phyloP scores from a whole-genome alignment of 2,888 invertebrate species.

The Xanthorhoe spadicearia region DNA sequence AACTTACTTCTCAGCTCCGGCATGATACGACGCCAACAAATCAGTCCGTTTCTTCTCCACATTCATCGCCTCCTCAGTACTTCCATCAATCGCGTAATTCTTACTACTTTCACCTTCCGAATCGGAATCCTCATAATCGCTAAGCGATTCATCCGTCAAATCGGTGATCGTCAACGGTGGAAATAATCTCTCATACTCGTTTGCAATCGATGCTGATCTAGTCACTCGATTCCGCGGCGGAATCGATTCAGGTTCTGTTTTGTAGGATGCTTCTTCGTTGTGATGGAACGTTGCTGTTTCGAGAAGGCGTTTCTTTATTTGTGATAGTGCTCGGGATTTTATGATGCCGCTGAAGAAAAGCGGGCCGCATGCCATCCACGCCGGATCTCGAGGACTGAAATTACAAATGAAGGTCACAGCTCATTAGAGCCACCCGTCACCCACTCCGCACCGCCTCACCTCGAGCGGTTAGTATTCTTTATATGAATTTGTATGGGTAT shows the following conservation, averaged over 20 bases:
- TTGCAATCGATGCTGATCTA: slow-evolving; percentile 35
- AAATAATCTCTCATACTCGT: slow-evolving; percentile 49
- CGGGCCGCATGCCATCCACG: slow-evolving; percentile 65
- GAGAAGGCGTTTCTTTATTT: slow-evolving; percentile 66
- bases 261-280: slow-evolving; percentile 53
- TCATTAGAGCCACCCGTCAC: too few relatives aligned
- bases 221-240: slow-evolving; percentile 25
- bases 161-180: slow-evolving; percentile 57
- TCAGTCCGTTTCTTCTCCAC: slow-evolving; percentile 42
- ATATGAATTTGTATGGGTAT: too few relatives aligned
- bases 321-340: slow-evolving; percentile 66
- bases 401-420: too few relatives aligned
- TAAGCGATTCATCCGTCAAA: slow-evolving; percentile 38
- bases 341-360: slow-evolving; percentile 76
- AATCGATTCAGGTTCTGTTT: slow-evolving; percentile 32
- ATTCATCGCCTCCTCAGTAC: slow-evolving; percentile 37
- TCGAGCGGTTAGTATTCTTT: too few relatives aligned
- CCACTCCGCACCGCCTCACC: too few relatives aligned
- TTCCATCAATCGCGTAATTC: slow-evolving; percentile 36
- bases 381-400: neutral
- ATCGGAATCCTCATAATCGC: slow-evolving; percentile 48
- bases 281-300: slow-evolving; percentile 66
- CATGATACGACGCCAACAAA: slow-evolving; percentile 64
- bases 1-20: slow-evolving; percentile 66
- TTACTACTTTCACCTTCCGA: slow-evolving; percentile 42